These are phyloP conservation scores for Arothron firmamentum DNA, from an alignment of 2,113 vertebrate genomes.

Conservation along the genomic window DNA sequence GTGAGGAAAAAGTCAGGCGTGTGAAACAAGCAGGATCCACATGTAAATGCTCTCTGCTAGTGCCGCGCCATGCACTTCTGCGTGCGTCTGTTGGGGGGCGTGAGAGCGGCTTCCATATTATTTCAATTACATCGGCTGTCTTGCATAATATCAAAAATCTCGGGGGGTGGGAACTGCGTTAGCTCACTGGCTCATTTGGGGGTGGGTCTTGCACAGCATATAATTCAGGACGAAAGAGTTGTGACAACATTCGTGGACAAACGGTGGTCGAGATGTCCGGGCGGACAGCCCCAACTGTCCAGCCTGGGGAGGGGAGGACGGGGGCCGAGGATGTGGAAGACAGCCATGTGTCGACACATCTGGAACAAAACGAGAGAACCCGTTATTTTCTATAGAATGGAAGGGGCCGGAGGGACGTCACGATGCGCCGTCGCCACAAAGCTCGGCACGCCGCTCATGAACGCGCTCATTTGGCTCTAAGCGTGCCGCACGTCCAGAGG, in stretches of 20 bases:
- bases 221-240: slow-evolving; percentile 68
- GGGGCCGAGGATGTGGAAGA: slow-evolving; percentile 46
- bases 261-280: slow-evolving; percentile 49
- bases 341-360: slow-evolving; percentile 21
- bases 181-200: slow-evolving; percentile 67
- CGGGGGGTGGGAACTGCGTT: slow-evolving; percentile 68
- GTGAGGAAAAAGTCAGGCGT: slow-evolving; percentile 2
- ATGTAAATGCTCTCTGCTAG: slow-evolving; percentile 7
- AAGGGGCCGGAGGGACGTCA: slow-evolving; percentile 76
- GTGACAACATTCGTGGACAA: slow-evolving; percentile 53
- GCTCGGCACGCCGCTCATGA: slow-evolving; percentile 68
- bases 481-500: slow-evolving; percentile 51
- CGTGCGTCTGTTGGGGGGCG: slow-evolving; percentile 58
- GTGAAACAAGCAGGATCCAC: slow-evolving; percentile 13
- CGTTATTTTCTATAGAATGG: slow-evolving; percentile 68
- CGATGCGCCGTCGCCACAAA: slow-evolving; percentile 65
- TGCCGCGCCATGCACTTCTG: slow-evolving; percentile 51
- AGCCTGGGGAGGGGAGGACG: slow-evolving; percentile 39
- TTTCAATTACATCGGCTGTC: slow-evolving; percentile 58
- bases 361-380: slow-evolving; percentile 38
- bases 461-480: slow-evolving; percentile 64
- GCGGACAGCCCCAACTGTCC: slow-evolving; percentile 46
- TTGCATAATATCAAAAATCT: slow-evolving; percentile 68
- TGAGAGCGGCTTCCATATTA: slow-evolving; percentile 56
- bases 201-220: slow-evolving; percentile 69